Percentiles rank a stretch among this genome's conserved stretches.
phyloP scores from a whole-genome alignment of 1,140 invertebrate genomes.

The Macrocentrus cingulum region DNA sequence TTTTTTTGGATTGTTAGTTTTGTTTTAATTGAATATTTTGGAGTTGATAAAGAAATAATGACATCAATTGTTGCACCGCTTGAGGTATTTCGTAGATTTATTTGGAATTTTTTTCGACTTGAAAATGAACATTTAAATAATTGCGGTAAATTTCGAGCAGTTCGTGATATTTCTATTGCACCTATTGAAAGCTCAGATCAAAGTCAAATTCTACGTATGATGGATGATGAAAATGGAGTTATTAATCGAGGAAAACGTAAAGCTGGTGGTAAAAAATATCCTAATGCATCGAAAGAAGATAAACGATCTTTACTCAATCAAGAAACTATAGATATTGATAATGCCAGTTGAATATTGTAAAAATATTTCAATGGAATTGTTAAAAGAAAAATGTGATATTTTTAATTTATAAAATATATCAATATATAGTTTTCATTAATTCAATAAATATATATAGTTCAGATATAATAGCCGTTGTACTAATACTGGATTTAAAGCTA shows the following conservation, averaged over 20 bases:
- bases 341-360: conserved; percentile 47
- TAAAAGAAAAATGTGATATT: too few species aligned
- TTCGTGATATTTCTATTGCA: conserved; percentile 96
- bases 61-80: conserved; percentile 85
- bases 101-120: conserved; percentile 99
- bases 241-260: conserved; percentile 70
- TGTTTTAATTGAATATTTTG: conserved; percentile 80
- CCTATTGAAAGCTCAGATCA: conserved; percentile 94
- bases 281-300: conserved; percentile 55
- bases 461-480: too few species aligned
- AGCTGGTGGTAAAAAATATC: conserved; percentile 55
- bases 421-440: too few species aligned
- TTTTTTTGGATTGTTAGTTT: conserved; percentile 92
- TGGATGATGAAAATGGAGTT: conserved; percentile 91
- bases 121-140: conserved; percentile 99
- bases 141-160: conserved; percentile 98
- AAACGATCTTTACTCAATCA: conserved; percentile 61
- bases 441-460: too few species aligned
- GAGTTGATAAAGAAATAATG: conserved; percentile 82
- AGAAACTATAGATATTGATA: conserved; percentile 58
- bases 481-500: too few species aligned
- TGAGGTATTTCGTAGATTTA: conserved; percentile 96
- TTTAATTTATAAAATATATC: too few species aligned
- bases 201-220: conserved; percentile 87
- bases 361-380: too few species aligned